Percentiles rank a stretch among this genome's conserved stretches.
Evolutionary conservation across 2,888 invertebrate genomes (phyloP).

Genomic region (Ennomos fuscantarius): DNA sequence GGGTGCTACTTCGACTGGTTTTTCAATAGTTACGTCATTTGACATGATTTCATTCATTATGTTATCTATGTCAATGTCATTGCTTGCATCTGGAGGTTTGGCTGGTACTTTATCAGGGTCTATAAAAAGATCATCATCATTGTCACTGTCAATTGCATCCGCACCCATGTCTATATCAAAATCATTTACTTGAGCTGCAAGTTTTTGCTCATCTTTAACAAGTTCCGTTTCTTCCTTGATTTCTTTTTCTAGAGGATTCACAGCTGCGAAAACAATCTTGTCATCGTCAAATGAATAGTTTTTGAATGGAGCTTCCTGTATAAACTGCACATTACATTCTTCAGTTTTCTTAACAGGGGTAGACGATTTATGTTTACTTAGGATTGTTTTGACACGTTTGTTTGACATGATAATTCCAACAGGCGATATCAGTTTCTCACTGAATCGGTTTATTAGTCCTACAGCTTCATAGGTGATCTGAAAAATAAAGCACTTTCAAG

Average conservation of each 20-base stretch:
- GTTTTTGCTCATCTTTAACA: constrained; percentile 8
- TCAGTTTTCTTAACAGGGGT: constrained; percentile 7
- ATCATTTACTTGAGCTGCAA: constrained; percentile 7
- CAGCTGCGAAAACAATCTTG: constrained; percentile 11
- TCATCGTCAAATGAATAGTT: constrained; percentile 29
- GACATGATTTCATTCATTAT: constrained; percentile 31
- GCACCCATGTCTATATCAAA: constrained; percentile 19
- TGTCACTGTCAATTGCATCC: constrained; percentile 10
- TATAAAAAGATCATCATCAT: constrained; percentile 21
- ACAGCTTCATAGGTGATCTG: constrained; percentile 55
- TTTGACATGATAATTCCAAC: constrained; percentile 47
- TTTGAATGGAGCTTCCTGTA: constrained; percentile 32
- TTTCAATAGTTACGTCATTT: constrained; percentile 9
- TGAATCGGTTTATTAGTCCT: constrained; percentile 50
- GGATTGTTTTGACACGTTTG: constrained; percentile 47
- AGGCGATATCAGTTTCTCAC: constrained; percentile 49
- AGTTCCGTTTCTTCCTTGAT: constrained; percentile 14
- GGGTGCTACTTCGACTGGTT: constrained; percentile 7
- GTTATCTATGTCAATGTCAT: constrained; percentile 25
- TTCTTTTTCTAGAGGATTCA: constrained; percentile 16
- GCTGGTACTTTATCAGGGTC: constrained; percentile 3
- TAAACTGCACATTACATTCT: constrained; percentile 22
- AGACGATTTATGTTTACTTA: constrained; percentile 39
- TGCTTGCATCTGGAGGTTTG: constrained; percentile 11
- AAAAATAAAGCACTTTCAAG: constrained; percentile 18